Base-by-base conservation (phyloP, 2,113 vertebrate species). In the Caranx melampygus region DNA sequence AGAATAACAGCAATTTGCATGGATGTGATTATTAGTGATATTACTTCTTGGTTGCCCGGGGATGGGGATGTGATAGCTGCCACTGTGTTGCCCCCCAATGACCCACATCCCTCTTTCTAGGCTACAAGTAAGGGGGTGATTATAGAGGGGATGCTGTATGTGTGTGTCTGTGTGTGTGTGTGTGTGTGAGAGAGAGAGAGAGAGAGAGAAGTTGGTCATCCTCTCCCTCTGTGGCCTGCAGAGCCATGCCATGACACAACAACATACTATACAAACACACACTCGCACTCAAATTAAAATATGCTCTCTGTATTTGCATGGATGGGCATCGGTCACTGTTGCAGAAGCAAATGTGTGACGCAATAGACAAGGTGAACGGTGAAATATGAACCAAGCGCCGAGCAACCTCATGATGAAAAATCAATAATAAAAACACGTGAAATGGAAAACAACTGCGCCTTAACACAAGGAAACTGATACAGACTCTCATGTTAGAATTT, bases 81-180 rank as follows among this genome's bases (percentile, higher is more conserved):
- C 78, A 81, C 63, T 69, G 47, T 78, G 74, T 77, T 71, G 75
- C 79, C 82, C 85, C 85, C 74, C 57, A 8, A 31, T 88, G 91
- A 92, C 88, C 91, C 90, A 90, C 79, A 87, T 87, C 81, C 52
- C 84, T 83, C 78, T 91, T 91, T 91, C 72, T 80, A 80, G 87
- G 86, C 84, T 92, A 87, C 83, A 89, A 90, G 85, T 90, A 75
- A 26, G 26, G 68, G 78, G 86, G 45, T 88, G 88, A 87, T 90
- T 87, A 83, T 86, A 21, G 82, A 69, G 33, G 72, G 5, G 40
- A 0, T 34, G n/a, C 42, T 69, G 70, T 51, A 47, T 77, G 83
- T 73, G 79, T 67, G 71, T 62, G 78, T 72, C 60, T 68, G 81
- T 55, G 71, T 51, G 75, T 62, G 71, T 40, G 65, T 57, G 55